Conservation (phyloP, 2,113 vertebrate species). For the Regulus satrapa region DNA sequence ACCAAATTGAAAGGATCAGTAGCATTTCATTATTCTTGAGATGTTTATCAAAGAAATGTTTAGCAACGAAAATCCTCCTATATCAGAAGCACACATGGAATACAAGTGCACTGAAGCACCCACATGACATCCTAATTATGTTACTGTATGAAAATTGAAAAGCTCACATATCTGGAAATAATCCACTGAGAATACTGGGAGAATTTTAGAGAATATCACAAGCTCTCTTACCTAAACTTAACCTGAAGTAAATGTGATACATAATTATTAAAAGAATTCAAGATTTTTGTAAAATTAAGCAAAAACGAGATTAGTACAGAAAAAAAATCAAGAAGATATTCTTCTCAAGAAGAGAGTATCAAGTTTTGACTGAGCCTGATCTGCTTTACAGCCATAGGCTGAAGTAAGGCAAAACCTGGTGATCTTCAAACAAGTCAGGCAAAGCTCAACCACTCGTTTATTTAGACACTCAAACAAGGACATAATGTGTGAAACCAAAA, state of each 20-base stretch:
- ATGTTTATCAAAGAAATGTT: background rate
- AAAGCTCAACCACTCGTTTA: background rate
- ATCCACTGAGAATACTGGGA: background rate
- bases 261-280: background rate
- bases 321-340: too few species aligned
- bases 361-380: background rate
- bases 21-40: background rate
- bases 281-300: background rate
- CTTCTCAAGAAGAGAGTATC: background rate
- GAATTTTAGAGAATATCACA: background rate
- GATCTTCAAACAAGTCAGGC: background rate
- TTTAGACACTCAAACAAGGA: background rate
- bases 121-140: background rate
- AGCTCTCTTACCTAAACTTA: background rate
- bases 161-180: background rate
- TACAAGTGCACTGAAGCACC: background rate
- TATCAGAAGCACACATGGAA: background rate
- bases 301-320: too few species aligned
- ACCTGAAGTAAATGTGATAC: background rate
- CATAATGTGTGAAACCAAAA: background rate
- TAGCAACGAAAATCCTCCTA: background rate
- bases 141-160: background rate
- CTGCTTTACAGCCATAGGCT: background rate
- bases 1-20: background rate
- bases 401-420: background rate